These are phyloP conservation scores for Amphipyra tragopoginis DNA, from an alignment of 2,888 invertebrate species.

Conservation along the genomic window DNA sequence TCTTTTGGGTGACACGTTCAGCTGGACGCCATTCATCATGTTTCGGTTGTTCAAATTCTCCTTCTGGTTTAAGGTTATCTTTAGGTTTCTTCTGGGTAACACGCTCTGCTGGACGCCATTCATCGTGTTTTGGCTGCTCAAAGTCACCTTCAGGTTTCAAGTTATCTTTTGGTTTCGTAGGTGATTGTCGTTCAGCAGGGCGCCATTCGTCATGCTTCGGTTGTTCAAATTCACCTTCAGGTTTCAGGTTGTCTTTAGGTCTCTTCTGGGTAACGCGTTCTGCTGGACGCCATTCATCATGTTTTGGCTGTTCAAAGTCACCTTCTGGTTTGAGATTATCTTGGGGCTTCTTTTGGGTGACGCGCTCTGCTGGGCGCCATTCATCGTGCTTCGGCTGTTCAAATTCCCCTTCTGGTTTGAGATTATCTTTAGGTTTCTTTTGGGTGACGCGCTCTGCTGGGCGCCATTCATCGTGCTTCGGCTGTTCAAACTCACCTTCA, in stretches of 20 bases:
- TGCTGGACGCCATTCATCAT: conserved; percentile 59
- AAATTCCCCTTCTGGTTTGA: conserved; percentile 80
- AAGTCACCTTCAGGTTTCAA: conserved; percentile 66
- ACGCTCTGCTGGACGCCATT: conserved; percentile 81
- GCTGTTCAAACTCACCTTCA: conserved; percentile 69
- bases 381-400: neutral
- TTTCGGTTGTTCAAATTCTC: neutral
- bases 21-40: neutral
- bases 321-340: conserved; percentile 89
- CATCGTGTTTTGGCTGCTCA: conserved; percentile 68
- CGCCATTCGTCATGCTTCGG: conserved; percentile 82
- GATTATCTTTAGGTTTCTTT: conserved; percentile 83
- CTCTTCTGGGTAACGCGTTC: conserved; percentile 46
- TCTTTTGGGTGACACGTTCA: neutral
- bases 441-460: conserved; percentile 80
- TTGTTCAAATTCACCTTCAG: conserved; percentile 88
- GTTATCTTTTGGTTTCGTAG: conserved; percentile 80
- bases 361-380: neutral
- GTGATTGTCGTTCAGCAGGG: conserved; percentile 84
- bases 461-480: conserved; percentile 77
- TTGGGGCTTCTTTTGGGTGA: conserved; percentile 65
- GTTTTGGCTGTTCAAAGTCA: conserved; percentile 76
- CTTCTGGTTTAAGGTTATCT: conserved; percentile 87
- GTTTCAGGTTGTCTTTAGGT: conserved; percentile 85
- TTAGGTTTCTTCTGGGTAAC: conserved; percentile 76